Conservation (phyloP, 2,888 invertebrate species). For the Fragum sueziense region DNA sequence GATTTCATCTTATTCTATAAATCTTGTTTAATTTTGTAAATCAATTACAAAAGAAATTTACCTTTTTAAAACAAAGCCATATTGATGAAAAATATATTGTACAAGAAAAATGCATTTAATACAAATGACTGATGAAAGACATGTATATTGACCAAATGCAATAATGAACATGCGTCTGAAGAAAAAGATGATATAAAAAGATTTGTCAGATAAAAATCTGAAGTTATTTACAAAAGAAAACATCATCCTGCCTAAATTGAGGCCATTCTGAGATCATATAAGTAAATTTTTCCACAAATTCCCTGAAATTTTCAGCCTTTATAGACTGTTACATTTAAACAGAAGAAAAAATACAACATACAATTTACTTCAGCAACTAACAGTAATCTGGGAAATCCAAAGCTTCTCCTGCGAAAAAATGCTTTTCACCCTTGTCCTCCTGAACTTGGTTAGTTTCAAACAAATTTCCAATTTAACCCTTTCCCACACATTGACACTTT, state of each 20-base stretch:
- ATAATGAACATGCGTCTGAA: not conserved
- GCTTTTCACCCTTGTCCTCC: too few species aligned
- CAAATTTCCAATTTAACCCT: too few species aligned
- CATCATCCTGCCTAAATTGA: not conserved
- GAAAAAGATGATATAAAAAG: constrained; percentile 4
- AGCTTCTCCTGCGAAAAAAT: too few species aligned
- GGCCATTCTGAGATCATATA: constrained; percentile 9
- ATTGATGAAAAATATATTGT: not conserved
- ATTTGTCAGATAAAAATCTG: not conserved
- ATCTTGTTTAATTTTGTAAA: too few species aligned
- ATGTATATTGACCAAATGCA: constrained; percentile 14
- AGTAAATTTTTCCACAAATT: not conserved
- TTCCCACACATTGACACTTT: too few species aligned
- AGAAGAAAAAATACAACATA: too few species aligned
- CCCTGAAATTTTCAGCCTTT: not conserved
- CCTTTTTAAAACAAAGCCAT: not conserved
- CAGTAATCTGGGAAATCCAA: too few species aligned
- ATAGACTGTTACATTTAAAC: not conserved
- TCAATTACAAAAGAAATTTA: not conserved
- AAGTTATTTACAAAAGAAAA: constrained; percentile 15
- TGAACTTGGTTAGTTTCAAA: too few species aligned
- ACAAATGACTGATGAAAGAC: too few species aligned
- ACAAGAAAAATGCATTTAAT: not conserved
- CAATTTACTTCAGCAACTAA: too few species aligned
- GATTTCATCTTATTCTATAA: too few species aligned